Base-by-base conservation (phyloP, 2,888 invertebrate species). In the Hypomecis punctinalis region DNA sequence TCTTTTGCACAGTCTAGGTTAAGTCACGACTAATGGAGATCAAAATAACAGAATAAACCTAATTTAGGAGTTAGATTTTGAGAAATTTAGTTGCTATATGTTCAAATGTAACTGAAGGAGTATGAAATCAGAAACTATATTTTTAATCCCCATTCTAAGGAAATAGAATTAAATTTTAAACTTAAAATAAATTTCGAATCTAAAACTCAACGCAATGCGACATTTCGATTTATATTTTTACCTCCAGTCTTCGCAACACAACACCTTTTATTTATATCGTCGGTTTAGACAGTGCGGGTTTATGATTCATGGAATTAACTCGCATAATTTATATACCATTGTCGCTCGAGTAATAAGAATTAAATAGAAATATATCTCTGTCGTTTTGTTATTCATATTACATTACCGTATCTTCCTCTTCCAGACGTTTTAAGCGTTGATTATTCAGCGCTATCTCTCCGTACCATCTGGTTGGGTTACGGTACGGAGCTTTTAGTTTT, bases 401-500 rank as follows among this genome's bases (percentile, higher is more conserved):
- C 89, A 89, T 92, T 92, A 90, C 89, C 86, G 90, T 91, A 92
- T 93, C 91, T 91, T 92, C 90, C 91, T 89, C 91, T 91, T 91
- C 90, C 89, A 91, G 91, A 90, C 91, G 90, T 91, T 92, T 90
- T 90, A 91, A 91, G 90, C 90, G 92, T 92, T 93, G 93, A 92
- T 93, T 93, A 93, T 93, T 91, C 91, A 90, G 88, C 87, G 87
- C 84, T 91, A 92, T 92, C 91, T 80, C 78, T 74, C 77, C 78
- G 82, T 83, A 86, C 88, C 93, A 92, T 93, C 93, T 93, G 91
- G 79, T 83, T 69, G 63, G 66, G 57, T 70, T 57, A 70, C 69
- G 71, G 67, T 64, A 56, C 66, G 42, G 72, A 72, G 76, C 84
- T 82, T 83, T 71, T 73, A 76, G 76, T 83, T 81, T 84, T 78